Percentiles rank a stretch among this genome's conserved stretches.
These are phyloP conservation scores for Scaptomyza caliginosa DNA, from an alignment of 2,888 invertebrate species.

Conservation along the genomic window DNA sequence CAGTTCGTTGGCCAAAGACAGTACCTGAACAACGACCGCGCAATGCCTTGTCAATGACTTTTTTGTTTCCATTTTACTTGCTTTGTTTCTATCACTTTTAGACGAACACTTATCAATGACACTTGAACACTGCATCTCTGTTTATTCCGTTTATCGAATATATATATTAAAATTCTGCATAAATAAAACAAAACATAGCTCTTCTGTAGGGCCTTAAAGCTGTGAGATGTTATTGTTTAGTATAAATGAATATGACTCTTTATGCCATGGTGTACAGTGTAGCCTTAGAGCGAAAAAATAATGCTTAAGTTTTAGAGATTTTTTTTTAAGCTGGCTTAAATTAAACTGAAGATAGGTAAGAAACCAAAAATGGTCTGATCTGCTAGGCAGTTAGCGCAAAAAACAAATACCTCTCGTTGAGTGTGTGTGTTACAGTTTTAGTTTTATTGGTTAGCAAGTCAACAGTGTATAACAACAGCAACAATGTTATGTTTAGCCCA, in stretches of 20 bases:
- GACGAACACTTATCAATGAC: neutral
- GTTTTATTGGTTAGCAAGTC: neutral
- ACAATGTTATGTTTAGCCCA: neutral
- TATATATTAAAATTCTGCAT: neutral
- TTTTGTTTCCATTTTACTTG: constrained; percentile 15
- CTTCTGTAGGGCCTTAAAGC: too few relatives aligned
- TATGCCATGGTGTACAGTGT: neutral
- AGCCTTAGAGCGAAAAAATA: neutral
- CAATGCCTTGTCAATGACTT: constrained; percentile 3
- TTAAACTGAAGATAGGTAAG: too few relatives aligned
- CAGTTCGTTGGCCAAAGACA: neutral
- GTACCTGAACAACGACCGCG: constrained; percentile 5
- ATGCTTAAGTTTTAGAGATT: neutral
- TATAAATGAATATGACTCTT: neutral
- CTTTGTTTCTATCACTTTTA: constrained; percentile 42
- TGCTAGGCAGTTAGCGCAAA: neutral
- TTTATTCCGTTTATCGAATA: neutral
- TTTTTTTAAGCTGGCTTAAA: neutral
- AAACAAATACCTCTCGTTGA: neutral
- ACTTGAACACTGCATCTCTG: neutral
- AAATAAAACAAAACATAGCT: neutral
- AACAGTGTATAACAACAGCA: neutral
- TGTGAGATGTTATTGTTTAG: too few relatives aligned
- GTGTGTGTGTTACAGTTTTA: neutral
- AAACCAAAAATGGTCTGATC: neutral